Evolutionary conservation across 2,113 vertebrate species (phyloP).

Genomic region (Rhodinocichla rosea): DNA sequence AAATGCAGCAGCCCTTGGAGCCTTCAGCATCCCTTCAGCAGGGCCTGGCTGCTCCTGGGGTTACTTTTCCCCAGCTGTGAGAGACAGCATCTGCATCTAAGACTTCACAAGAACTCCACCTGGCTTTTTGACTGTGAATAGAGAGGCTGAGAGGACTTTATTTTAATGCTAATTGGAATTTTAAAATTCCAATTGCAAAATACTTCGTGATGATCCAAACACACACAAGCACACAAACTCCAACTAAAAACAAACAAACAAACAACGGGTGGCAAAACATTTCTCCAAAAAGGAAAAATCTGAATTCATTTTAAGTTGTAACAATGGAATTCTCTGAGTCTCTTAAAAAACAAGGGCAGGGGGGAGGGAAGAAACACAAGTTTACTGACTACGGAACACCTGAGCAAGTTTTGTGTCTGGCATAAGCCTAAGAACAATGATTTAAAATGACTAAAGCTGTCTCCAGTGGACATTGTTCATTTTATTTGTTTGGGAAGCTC

Average conservation of each 20-base stretch:
- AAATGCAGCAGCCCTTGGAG: not conserved
- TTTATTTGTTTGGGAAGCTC: not conserved
- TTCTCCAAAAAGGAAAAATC: not conserved
- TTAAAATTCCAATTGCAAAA: not conserved
- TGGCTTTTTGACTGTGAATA: not conserved
- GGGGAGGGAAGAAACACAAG: rapidly evolving
- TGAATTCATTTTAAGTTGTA: not conserved
- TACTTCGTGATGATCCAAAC: not conserved
- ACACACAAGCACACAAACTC: not conserved
- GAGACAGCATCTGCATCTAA: not conserved
- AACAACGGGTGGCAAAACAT: not conserved
- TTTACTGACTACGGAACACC: not conserved
- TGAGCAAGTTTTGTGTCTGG: not conserved
- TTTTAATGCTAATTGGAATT: not conserved
- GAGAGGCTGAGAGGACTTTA: not conserved
- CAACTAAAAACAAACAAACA: not conserved
- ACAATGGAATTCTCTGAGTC: not conserved
- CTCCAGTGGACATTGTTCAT: not conserved
- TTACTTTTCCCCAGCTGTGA: not conserved
- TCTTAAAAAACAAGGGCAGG: not conserved
- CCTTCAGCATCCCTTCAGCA: not conserved
- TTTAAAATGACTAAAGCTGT: not conserved
- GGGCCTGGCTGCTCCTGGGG: not conserved
- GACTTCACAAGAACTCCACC: not conserved
- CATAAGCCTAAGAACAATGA: not conserved